Percentiles rank a stretch among this genome's conserved stretches.
Conservation (phyloP, 2,888 invertebrate genomes). For the Frankliniella fusca region DNA sequence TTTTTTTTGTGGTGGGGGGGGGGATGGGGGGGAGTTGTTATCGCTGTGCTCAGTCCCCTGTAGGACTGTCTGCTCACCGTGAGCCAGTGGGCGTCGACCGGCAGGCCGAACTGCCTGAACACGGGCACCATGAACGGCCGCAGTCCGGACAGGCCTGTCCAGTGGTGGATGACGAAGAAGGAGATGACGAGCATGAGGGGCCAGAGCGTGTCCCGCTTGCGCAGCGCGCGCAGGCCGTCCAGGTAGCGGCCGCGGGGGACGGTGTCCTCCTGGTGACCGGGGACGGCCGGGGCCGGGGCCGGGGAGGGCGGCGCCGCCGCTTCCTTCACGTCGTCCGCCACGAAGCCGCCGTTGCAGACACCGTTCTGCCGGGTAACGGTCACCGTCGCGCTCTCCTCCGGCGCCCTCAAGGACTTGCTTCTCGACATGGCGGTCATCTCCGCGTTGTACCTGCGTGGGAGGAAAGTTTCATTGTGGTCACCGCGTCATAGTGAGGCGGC, state of each 20-base stretch:
- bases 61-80: conserved; percentile 56
- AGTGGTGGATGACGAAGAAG: conserved; percentile 54
- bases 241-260: conserved; percentile 5
- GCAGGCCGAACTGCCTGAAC: conserved; percentile 47
- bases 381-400: background rate
- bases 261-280: background rate
- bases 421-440: background rate
- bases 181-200: conserved; percentile 53
- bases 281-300: background rate
- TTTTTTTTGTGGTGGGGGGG: too few relatives aligned
- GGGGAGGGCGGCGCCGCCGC: background rate
- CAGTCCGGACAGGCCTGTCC: conserved; percentile 52
- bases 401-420: background rate
- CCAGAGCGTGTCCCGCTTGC: conserved; percentile 53
- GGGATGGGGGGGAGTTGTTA: too few relatives aligned
- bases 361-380: background rate
- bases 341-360: conserved; percentile 14
- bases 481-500: background rate
- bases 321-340: conserved; percentile 8
- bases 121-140: conserved; percentile 56
- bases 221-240: conserved; percentile 44
- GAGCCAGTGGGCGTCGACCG: conserved; percentile 48
- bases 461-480: background rate
- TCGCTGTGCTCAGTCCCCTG: too few relatives aligned
- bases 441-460: conserved; percentile 9